Percentiles rank a stretch among this genome's conserved stretches.
These are phyloP conservation scores for Micrasema minimum DNA, from an alignment of 1,140 invertebrate species.

Conservation along the genomic window DNA sequence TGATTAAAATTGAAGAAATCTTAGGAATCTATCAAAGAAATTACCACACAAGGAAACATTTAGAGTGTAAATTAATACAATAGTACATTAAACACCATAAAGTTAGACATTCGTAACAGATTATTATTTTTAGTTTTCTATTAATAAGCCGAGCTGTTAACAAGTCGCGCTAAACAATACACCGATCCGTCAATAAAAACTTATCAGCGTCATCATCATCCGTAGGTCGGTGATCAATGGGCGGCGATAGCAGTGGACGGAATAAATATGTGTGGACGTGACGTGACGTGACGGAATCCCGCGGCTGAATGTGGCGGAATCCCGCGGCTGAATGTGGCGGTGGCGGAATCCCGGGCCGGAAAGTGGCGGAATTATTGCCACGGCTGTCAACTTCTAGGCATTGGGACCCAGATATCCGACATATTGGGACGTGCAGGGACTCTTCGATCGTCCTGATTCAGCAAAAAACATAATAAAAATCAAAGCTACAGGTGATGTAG, in stretches of 20 bases:
- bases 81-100: too few relatives aligned
- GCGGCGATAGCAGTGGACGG: constrained; percentile 12
- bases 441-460: background rate
- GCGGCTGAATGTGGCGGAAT: constrained; percentile 12
- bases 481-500: too few relatives aligned
- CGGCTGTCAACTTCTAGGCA: constrained; percentile 1
- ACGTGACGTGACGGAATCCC: constrained; percentile 23
- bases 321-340: constrained; percentile 7
- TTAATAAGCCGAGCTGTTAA: too few relatives aligned
- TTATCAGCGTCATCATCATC: constrained; percentile 4
- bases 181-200: constrained; percentile 9
- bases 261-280: background rate
- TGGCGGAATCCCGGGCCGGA: background rate
- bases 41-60: too few relatives aligned
- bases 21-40: too few relatives aligned
- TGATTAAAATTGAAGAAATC: too few relatives aligned
- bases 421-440: constrained; percentile 2
- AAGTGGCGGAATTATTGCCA: constrained; percentile 26
- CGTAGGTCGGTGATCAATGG: constrained; percentile 13
- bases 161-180: background rate
- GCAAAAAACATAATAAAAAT: too few relatives aligned
- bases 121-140: too few relatives aligned
- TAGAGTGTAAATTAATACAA: too few relatives aligned
- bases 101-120: too few relatives aligned
- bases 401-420: background rate